Conservation (phyloP, 2,113 vertebrate species). For the Varanus salvator region DNA sequence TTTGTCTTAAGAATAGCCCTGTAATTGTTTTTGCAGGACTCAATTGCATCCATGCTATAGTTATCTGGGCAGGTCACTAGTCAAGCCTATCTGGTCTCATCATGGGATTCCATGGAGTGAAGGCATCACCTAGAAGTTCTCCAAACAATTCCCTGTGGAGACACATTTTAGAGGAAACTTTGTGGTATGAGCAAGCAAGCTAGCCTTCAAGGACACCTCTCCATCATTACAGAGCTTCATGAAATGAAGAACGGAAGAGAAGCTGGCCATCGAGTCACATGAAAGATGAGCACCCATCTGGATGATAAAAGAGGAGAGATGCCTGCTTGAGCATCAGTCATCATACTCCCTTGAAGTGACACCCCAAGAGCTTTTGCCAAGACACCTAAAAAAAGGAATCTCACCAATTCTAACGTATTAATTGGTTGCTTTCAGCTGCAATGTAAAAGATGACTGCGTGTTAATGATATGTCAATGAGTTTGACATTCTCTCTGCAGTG, state of each 20-base stretch:
- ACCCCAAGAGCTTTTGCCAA: background rate
- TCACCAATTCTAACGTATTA: background rate
- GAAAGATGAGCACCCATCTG: background rate
- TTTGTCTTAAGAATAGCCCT: too few relatives aligned
- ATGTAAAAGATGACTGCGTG: background rate
- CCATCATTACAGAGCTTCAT: background rate
- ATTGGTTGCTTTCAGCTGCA: conserved; percentile 19
- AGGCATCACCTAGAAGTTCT: background rate
- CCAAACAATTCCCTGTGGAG: background rate
- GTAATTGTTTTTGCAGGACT: too few relatives aligned
- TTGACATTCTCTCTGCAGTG: background rate
- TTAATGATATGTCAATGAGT: background rate
- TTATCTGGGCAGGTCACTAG: too few relatives aligned
- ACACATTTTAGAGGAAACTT: background rate
- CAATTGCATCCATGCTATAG: too few relatives aligned
- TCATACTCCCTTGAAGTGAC: background rate
- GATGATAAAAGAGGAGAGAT: background rate
- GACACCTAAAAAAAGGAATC: background rate
- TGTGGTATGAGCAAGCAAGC: background rate
- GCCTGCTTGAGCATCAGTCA: background rate
- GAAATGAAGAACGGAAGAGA: background rate
- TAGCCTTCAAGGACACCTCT: background rate
- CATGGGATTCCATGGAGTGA: background rate
- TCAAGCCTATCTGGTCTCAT: too few relatives aligned
- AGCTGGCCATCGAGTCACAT: background rate